These are phyloP conservation scores for Drosophila kambysellisi DNA, from an alignment of 2,888 invertebrate species.

Conservation along the genomic window DNA sequence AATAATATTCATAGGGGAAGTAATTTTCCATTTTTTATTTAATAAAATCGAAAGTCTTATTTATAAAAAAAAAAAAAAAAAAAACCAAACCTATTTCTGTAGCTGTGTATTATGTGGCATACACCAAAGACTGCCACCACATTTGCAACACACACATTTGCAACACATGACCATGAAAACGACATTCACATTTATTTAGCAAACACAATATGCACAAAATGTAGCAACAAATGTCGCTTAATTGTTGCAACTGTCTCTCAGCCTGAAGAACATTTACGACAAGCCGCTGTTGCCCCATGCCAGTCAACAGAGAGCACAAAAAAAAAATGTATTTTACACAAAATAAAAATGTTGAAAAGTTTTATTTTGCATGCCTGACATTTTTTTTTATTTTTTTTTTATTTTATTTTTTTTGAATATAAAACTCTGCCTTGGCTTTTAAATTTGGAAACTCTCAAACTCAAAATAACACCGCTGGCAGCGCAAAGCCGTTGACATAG, in stretches of 20 bases:
- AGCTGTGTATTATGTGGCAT: background rate
- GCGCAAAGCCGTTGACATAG: constrained; percentile 58
- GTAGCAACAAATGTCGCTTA: constrained; percentile 64
- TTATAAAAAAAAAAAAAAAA: no score
- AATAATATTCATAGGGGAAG: background rate
- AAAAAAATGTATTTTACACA: constrained; percentile 9
- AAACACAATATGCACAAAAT: constrained; percentile 49
- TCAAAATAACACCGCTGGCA: constrained; percentile 40
- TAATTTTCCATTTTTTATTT: background rate
- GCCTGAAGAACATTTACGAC: constrained; percentile 54
- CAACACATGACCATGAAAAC: constrained; percentile 9
- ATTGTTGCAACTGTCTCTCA: constrained; percentile 65
- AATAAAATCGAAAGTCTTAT: background rate
- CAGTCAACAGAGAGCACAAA: constrained; percentile 7
- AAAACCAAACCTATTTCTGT: background rate
- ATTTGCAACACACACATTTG: background rate
- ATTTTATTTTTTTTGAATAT: background rate
- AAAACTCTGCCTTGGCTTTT: constrained; percentile 32
- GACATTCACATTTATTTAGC: constrained; percentile 37
- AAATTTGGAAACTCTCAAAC: constrained; percentile 48
- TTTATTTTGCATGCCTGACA: constrained; percentile 22
- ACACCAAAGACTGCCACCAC: background rate
- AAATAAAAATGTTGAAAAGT: constrained; percentile 42
- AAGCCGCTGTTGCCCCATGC: constrained; percentile 21
- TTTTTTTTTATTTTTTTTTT: background rate